Percentiles rank a stretch among this genome's conserved stretches.
phyloP scores from a whole-genome alignment of 2,888 invertebrate species.

The Acronicta aceris region DNA sequence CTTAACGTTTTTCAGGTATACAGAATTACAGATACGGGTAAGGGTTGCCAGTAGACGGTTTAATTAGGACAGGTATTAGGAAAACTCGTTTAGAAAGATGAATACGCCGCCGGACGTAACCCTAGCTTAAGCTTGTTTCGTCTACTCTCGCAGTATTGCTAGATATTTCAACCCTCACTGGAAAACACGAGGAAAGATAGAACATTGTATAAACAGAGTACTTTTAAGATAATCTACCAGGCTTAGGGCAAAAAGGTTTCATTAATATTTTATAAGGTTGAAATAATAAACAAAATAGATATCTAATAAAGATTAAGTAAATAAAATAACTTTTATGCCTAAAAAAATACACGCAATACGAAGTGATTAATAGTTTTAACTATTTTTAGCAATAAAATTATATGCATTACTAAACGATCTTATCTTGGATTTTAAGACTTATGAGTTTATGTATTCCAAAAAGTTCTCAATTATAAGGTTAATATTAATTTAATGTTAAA shows the following conservation, averaged over 20 bases:
- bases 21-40: conserved; percentile 5
- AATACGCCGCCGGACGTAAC: conserved; percentile 21
- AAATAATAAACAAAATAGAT: background rate
- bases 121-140: conserved; percentile 2
- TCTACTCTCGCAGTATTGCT: conserved; percentile 3
- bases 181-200: background rate
- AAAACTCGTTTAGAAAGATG: conserved; percentile 38
- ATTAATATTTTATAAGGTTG: background rate
- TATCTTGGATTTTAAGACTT: too few species aligned
- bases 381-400: too few species aligned
- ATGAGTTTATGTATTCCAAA: too few species aligned
- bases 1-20: background rate
- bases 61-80: conserved; percentile 48
- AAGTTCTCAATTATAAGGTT: too few species aligned
- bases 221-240: too few species aligned
- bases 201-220: background rate
- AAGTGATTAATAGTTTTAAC: too few species aligned
- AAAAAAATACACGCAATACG: too few species aligned
- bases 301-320: too few species aligned
- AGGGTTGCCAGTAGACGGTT: conserved; percentile 28
- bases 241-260: background rate
- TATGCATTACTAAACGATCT: too few species aligned
- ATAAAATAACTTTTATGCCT: too few species aligned
- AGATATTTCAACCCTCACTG: background rate
- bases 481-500: too few species aligned